Evolutionary conservation across 2,797 vertebrate genomes (phyloP).

Genomic region (Paramormyrops hopkinsi): DNA sequence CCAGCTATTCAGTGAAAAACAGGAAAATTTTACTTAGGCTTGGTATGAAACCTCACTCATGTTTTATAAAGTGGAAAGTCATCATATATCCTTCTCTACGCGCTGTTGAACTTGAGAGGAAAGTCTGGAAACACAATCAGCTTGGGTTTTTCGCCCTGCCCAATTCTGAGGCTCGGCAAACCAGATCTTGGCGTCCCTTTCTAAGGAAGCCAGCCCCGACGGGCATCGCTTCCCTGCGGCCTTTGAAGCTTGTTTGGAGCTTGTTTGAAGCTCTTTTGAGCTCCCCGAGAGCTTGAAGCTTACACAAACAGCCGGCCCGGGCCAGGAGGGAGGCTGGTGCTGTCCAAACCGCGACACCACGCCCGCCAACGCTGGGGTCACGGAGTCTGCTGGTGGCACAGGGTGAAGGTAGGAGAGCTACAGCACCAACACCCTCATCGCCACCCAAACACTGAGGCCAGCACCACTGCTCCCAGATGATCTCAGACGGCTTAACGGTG

Average conservation of each 20-base stretch:
- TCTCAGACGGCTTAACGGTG: constrained; percentile 20
- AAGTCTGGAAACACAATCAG: not conserved
- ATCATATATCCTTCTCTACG: not conserved
- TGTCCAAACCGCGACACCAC: not conserved
- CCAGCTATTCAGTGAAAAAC: not conserved
- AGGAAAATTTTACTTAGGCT: constrained; percentile 10
- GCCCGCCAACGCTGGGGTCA: constrained; percentile 7
- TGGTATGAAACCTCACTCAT: not conserved
- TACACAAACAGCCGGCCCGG: not conserved
- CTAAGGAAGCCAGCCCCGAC: not conserved
- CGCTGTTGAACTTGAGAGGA: not conserved
- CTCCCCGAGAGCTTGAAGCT: not conserved
- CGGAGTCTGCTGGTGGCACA: not conserved
- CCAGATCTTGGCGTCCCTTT: not conserved
- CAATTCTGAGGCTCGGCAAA: not conserved
- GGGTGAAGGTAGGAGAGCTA: not conserved
- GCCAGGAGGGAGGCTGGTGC: not conserved
- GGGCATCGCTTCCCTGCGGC: not conserved
- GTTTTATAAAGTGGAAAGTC: not conserved
- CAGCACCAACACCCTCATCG: not conserved
- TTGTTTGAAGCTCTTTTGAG: not conserved
- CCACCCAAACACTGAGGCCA: not conserved
- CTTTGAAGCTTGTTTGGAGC: not conserved
- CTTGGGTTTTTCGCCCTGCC: not conserved
- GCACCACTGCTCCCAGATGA: constrained; percentile 26